Percentiles rank a stretch among this genome's conserved stretches.
Conservation (phyloP, 1,140 invertebrate genomes). For the Saccostrea cuccullata region DNA sequence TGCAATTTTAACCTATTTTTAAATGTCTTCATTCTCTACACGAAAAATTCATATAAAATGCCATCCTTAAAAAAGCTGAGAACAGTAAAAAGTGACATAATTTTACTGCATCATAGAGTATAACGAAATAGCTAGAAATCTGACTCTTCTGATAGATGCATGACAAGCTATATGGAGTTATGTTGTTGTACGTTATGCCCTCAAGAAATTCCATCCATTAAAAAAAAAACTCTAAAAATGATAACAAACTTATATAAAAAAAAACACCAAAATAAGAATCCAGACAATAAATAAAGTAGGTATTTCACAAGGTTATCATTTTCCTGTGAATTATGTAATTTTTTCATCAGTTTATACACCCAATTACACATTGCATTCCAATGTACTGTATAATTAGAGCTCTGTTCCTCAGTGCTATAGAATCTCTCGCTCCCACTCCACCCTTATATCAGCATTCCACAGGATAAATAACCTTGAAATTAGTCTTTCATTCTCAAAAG, state of each 20-base stretch:
- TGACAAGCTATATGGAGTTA: too few species aligned
- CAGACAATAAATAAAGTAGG: background rate
- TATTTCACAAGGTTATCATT: constrained; percentile 11
- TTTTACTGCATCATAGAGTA: too few species aligned
- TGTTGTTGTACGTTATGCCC: background rate
- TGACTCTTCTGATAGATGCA: too few species aligned
- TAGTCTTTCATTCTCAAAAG: too few species aligned
- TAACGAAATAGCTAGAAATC: too few species aligned
- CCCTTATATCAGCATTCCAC: background rate
- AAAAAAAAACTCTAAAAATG: background rate
- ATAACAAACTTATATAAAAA: background rate
- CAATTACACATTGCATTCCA: constrained; percentile 27
- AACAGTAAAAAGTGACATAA: too few species aligned
- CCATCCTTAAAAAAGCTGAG: background rate
- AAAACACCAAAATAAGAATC: background rate
- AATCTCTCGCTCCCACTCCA: background rate
- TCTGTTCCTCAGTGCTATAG: background rate
- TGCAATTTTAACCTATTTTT: too few species aligned
- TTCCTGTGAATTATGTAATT: constrained; percentile 11
- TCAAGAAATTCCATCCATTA: background rate
- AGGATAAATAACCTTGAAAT: background rate
- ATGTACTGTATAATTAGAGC: background rate
- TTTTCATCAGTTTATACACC: constrained; percentile 4
- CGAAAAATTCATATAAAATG: background rate
- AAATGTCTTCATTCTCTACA: too few species aligned